Evolutionary conservation across 2,797 vertebrate species (phyloP).

Genomic region (Fistularia tabacaria): DNA sequence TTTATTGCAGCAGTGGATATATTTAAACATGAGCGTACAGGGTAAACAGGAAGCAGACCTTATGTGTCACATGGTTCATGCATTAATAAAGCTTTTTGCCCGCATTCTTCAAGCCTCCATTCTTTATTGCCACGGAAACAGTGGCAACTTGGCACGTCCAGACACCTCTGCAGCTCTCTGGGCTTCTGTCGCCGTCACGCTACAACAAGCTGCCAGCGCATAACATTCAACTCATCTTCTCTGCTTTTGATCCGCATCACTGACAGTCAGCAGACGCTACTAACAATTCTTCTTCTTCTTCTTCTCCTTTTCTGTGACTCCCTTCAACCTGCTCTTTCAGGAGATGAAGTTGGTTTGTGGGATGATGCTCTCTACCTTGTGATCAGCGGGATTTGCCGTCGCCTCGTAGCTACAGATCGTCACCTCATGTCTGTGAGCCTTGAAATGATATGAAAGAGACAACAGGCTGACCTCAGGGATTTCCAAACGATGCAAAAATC

Average conservation of each 20-base stretch:
- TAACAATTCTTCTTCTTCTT: not conserved
- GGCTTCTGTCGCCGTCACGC: constrained; percentile 19
- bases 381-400: constrained; percentile 91
- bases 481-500: too few relatives aligned
- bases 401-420: constrained; percentile 97
- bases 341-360: constrained; percentile 94
- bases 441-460: constrained; percentile 2
- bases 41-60: constrained; percentile 29
- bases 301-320: not conserved
- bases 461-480: too few relatives aligned
- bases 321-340: constrained; percentile 55
- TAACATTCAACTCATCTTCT: constrained; percentile 31
- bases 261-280: constrained; percentile 24
- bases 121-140: constrained; percentile 47
- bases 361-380: constrained; percentile 84
- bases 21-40: constrained; percentile 1
- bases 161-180: constrained; percentile 18
- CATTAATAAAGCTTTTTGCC: constrained; percentile 34
- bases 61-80: constrained; percentile 36
- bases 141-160: constrained; percentile 31
- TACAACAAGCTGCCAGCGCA: constrained; percentile 10
- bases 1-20: constrained; percentile 17
- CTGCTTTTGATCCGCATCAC: constrained; percentile 18
- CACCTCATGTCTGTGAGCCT: constrained; percentile 92
- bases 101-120: constrained; percentile 30